phyloP scores from a whole-genome alignment of 1,140 invertebrate species.

The Matsumurasca onukii region DNA sequence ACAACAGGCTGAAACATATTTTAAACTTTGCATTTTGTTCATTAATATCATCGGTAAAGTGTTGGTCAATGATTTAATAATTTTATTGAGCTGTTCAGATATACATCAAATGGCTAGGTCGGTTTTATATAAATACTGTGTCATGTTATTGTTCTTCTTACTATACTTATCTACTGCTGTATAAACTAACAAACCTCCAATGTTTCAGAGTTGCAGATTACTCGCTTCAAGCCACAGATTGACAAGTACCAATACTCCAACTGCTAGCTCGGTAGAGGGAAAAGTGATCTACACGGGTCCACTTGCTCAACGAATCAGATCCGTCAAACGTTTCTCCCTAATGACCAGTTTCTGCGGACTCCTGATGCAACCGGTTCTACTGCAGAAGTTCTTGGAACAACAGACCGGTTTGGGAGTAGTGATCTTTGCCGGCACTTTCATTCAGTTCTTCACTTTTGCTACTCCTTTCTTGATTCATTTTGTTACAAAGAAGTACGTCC shows the following conservation, averaged over 20 bases:
- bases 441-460: constrained; percentile 77
- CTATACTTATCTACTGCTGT: no score
- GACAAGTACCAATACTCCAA: not conserved
- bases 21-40: no score
- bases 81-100: no score
- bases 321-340: constrained; percentile 80
- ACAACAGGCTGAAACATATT: no score
- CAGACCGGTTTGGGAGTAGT: constrained; percentile 55
- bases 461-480: constrained; percentile 82
- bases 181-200: no score
- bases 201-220: no score
- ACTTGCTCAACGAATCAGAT: constrained; percentile 63
- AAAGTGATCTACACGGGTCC: constrained; percentile 62
- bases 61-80: no score
- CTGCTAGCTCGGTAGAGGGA: not conserved
- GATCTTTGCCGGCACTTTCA: constrained; percentile 60
- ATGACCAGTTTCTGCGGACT: constrained; percentile 69
- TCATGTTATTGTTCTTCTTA: no score
- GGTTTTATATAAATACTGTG: no score
- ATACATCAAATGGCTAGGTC: no score
- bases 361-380: constrained; percentile 69
- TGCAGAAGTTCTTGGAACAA: constrained; percentile 58
- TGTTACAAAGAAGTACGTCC: constrained; percentile 85
- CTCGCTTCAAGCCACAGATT: no score
- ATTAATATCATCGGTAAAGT: no score